phyloP scores from a whole-genome alignment of 2,113 vertebrate genomes.

The Salvator merianae region DNA sequence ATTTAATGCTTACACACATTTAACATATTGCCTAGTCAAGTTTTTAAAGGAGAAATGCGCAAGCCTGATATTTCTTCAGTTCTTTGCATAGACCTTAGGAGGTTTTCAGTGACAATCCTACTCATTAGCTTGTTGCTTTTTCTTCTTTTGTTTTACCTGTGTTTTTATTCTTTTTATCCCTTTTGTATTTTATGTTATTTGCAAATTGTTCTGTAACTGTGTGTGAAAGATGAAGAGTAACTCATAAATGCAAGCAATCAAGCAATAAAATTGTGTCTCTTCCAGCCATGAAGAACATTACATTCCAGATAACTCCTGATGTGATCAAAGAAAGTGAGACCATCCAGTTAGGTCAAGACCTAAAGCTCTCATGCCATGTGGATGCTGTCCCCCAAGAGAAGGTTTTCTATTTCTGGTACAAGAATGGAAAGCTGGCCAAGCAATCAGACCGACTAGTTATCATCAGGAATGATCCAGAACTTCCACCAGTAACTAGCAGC shows the following conservation, averaged over 20 bases:
- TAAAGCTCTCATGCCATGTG: slow-evolving; percentile 96
- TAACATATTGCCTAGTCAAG: not conserved
- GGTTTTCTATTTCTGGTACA: slow-evolving; percentile 96
- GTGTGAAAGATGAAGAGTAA: no score
- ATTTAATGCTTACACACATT: not conserved
- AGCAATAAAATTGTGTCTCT: slow-evolving; percentile 17
- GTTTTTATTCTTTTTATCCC: no score
- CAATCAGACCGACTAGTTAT: slow-evolving; percentile 88
- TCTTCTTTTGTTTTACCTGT: no score
- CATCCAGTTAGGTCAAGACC: slow-evolving; percentile 95
- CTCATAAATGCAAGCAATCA: no score
- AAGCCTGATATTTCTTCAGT: no score
- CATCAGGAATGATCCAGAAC: slow-evolving; percentile 91
- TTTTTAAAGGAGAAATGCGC: not conserved
- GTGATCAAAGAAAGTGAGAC: slow-evolving; percentile 97
- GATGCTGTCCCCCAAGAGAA: slow-evolving; percentile 98
- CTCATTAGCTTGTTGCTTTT: no score
- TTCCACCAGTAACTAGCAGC: slow-evolving; percentile 92
- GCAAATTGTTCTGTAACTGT: no score
- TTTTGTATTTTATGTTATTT: not conserved
- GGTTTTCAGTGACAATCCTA: no score
- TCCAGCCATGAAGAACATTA: slow-evolving; percentile 91
- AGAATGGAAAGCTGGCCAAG: slow-evolving; percentile 86
- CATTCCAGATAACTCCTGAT: slow-evolving; percentile 97
- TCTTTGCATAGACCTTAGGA: no score